Evolutionary conservation across 2,797 vertebrate species (phyloP).

Genomic region (Chelonia mydas): DNA sequence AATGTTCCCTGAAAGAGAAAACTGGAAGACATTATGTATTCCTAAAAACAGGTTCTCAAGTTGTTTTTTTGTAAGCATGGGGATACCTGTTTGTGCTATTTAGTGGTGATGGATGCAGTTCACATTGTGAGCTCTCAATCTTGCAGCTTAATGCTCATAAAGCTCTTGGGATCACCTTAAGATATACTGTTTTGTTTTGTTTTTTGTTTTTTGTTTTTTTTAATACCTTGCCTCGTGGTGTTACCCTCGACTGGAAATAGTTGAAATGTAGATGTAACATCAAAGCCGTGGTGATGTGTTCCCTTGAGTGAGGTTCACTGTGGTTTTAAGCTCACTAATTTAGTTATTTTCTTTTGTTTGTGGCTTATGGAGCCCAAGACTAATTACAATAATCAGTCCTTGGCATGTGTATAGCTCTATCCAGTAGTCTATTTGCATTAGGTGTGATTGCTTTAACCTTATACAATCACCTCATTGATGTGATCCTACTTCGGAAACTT

Average conservation of each 20-base stretch:
- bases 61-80: neutral
- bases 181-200: neutral
- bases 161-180: neutral
- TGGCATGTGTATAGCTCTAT: neutral
- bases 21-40: no score
- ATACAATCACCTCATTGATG: neutral
- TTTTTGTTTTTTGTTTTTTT: neutral
- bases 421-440: neutral
- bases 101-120: neutral
- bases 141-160: neutral
- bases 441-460: neutral
- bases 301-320: neutral
- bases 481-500: neutral
- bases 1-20: neutral
- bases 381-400: neutral
- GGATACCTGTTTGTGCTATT: neutral
- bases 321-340: neutral
- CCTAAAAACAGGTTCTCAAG: neutral
- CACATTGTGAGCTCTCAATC: neutral
- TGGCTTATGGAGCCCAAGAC: neutral
- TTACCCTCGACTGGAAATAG: fast-evolving
- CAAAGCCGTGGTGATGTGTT: neutral
- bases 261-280: neutral
- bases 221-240: neutral
- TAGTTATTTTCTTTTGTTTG: neutral